phyloP scores from a whole-genome alignment of 2,797 vertebrate genomes.

The Parauchenoglanis ngamensis region DNA sequence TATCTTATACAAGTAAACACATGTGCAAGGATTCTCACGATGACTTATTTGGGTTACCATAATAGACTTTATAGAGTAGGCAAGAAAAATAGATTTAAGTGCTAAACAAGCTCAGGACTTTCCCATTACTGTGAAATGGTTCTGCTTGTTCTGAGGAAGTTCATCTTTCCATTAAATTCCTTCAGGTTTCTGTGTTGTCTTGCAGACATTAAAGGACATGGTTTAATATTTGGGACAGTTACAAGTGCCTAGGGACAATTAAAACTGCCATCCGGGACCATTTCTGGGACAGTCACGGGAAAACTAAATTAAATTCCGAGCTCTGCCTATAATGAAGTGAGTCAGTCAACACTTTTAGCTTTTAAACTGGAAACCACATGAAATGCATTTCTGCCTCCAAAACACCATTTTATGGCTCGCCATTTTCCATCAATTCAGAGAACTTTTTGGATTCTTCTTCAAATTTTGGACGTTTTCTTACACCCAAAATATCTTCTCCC shows the following conservation, averaged over 20 bases:
- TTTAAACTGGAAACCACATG: not conserved
- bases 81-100: not conserved
- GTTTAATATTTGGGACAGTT: slow-evolving; percentile 20
- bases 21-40: no score
- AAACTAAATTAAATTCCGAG: not conserved
- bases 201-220: not conserved
- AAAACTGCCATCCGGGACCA: not conserved
- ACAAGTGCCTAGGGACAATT: not conserved
- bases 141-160: not conserved
- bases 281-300: not conserved
- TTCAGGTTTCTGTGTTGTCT: not conserved
- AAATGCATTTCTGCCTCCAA: slow-evolving; percentile 8
- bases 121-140: not conserved
- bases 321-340: not conserved
- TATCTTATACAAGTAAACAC: not conserved
- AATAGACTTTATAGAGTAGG: not conserved
- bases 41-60: not conserved
- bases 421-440: not conserved
- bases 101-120: not conserved
- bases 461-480: not conserved
- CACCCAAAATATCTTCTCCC: not conserved
- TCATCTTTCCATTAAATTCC: not conserved
- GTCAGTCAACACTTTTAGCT: not conserved
- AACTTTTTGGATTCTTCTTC: not conserved
- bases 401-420: not conserved